A percentile compares a stretch with the other conserved stretches of the same genome.
phyloP scores from a whole-genome alignment of 2,797 vertebrate species.

The Sebastes miniatus region DNA sequence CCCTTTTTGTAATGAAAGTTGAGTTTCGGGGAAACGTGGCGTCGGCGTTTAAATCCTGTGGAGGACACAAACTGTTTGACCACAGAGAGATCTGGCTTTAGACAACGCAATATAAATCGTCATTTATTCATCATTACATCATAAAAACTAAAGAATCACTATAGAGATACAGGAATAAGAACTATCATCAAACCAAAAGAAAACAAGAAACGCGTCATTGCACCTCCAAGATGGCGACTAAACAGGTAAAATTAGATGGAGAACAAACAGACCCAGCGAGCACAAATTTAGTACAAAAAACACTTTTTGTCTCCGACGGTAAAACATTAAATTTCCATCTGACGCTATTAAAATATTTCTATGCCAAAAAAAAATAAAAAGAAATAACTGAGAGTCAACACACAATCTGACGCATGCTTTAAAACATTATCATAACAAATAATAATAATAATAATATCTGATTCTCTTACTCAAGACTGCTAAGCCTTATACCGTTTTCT shows the following conservation, averaged over 20 bases:
- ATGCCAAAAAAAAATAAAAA: slow-evolving; percentile 61
- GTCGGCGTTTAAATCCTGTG: slow-evolving; percentile 33
- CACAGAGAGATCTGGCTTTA: slow-evolving; percentile 72
- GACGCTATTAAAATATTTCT: slow-evolving; percentile 76
- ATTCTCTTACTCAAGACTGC: slow-evolving; percentile 90
- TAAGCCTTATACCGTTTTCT: slow-evolving; percentile 84
- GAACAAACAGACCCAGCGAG: slow-evolving; percentile 63
- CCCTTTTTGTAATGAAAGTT: slow-evolving; percentile 26
- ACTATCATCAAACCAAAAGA: slow-evolving; percentile 66
- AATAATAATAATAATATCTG: slow-evolving; percentile 63
- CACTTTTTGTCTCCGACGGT: slow-evolving; percentile 60
- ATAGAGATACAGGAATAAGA: slow-evolving; percentile 72
- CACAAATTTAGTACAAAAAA: slow-evolving; percentile 74
- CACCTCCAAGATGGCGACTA: slow-evolving; percentile 73
- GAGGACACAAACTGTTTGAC: slow-evolving; percentile 56
- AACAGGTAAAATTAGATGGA: slow-evolving; percentile 72
- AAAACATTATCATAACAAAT: slow-evolving; percentile 75
- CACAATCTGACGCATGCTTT: slow-evolving; percentile 75
- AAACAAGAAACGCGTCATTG: slow-evolving; percentile 69
- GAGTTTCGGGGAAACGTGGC: slow-evolving; percentile 22
- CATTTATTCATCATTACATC: slow-evolving; percentile 71
- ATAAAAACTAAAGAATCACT: slow-evolving; percentile 77
- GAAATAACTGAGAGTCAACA: slow-evolving; percentile 61
- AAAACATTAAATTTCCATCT: slow-evolving; percentile 69
- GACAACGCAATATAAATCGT: slow-evolving; percentile 66